Base-by-base conservation (phyloP, 2,113 vertebrate genomes). In the Engystomops pustulosus region DNA sequence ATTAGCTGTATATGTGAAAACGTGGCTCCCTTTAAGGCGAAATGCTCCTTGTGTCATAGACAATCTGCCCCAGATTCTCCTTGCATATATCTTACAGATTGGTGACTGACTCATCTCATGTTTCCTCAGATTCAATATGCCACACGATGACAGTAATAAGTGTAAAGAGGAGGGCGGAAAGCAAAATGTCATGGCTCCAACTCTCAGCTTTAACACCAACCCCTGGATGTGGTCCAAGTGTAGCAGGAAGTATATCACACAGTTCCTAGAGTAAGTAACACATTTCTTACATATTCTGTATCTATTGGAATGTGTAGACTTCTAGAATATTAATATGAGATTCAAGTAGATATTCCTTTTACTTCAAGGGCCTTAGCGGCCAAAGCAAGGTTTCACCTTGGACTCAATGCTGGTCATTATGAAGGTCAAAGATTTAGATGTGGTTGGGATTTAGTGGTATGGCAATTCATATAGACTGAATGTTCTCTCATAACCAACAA, bases 161-260 rank as follows among this genome's bases (percentile, higher is more conserved):
- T 99, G 98, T 79, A 98, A 95, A 87, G 98, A 98, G 89, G 97
- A 98, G 0, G 96, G 96, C 18, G 94, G 94, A 5, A 99, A 98
- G 92, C 97, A 97, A 84, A 95, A 99, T 0, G 98, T 99, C 86
- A 99, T 99, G 98, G 97, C 98, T 0, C 97, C 98, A 2, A 99
- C 97, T 0, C 82, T 99, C 55, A 99, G 98, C 91, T 97, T 98
- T 90, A 94, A 99, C 90, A 99, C 98, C 90, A 98, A 98, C 81
- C 98, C 98, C 47, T 99, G 98, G 98, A 97, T 97, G 95, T 99
- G 98, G 98, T 99, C 98, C 83, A 99, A 97, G 87, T 99, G 98
- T 88, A 99, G 98, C 92, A 94, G 96, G 87, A 99, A 97, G 93
- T 99, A 98, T 90, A 97, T 99, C 93, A 99, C 98, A 34, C 97